Evolutionary conservation across 1,140 invertebrate genomes (phyloP).

Genomic region (Saxidomus purpurata): DNA sequence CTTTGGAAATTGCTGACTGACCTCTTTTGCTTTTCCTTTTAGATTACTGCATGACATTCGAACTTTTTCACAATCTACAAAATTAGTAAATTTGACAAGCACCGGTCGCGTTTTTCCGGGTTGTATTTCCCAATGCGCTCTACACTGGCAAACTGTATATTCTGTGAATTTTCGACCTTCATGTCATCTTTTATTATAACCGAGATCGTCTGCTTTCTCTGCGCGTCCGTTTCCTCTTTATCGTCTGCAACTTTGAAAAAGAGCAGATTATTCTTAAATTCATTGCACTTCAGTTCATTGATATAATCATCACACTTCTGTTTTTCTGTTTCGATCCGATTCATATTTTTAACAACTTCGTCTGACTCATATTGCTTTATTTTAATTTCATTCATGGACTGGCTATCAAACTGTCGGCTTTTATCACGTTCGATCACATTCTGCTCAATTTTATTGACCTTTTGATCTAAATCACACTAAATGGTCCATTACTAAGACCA

Average conservation of each 20-base stretch:
- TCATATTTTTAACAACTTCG: not conserved
- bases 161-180: not conserved
- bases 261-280: not conserved
- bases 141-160: not conserved
- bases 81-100: not conserved
- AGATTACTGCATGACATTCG: not conserved
- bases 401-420: conserved; percentile 25
- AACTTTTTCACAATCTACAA: not conserved
- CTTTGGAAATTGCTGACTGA: conserved; percentile 26
- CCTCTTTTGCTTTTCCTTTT: not conserved
- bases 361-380: not conserved
- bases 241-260: not conserved
- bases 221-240: not conserved
- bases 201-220: not conserved
- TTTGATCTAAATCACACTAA: not conserved
- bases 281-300: not conserved
- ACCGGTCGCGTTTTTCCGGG: not conserved
- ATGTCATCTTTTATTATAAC: not conserved
- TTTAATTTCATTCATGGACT: not conserved
- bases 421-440: not conserved
- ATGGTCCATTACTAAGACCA: no score
- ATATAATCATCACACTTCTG: not conserved
- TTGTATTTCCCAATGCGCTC: not conserved
- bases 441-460: not conserved
- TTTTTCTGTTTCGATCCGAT: not conserved